Evolutionary conservation across 2,113 vertebrate species (phyloP), one percentile per base, ranked within the genome.

Genomic region (Callionymus lyra): DNA sequence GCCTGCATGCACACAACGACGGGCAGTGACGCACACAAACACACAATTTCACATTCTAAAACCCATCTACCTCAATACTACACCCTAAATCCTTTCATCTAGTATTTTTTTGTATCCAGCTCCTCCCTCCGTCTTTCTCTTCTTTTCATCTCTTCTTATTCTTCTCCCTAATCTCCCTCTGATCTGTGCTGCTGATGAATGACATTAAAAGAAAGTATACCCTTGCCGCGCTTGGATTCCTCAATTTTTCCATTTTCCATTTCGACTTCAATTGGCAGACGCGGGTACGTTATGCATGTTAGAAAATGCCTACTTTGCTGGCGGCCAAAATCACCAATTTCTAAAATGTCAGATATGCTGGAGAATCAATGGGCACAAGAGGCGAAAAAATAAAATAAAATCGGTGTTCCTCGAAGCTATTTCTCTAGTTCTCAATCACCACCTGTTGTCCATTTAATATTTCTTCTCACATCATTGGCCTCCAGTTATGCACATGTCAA

Each of bases 71-170:
- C 59, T 57, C 47, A n/a, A 56, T 62, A 67, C 59, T 59, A 60
- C 70, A 59, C 63, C 68, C 65, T 61, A 43, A 72, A 72, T 72
- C 69, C 59, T 72, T 75, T 79, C 67, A 66, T 74, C 68, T 76
- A 32, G 59, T 43, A 57, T 64, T 63, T 66, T 27, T 65, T 70
- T 45, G 56, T 52, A 45, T 15, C 33, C 31, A 38, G 52, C 53
- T 40, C 65, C 59, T 62, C 68, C 73, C 40, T 57, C 39, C 38
- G 38, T 44, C 53, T 53, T 63, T 52, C 15, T 37, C 35, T 47
- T 48, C 42, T 61, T 63, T 60, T 54, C 35, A 48, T 74, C 60
- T 65, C 31, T 33, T 67, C 44, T 63, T 27, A 59, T 62, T 70
- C 60, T 33, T 50, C 41, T 47, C 54, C 60, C 54, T 63, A 54